Evolutionary conservation across 2,888 invertebrate genomes (phyloP), one percentile per base, ranked within the genome.

Genomic region (Acleris holmiana): DNA sequence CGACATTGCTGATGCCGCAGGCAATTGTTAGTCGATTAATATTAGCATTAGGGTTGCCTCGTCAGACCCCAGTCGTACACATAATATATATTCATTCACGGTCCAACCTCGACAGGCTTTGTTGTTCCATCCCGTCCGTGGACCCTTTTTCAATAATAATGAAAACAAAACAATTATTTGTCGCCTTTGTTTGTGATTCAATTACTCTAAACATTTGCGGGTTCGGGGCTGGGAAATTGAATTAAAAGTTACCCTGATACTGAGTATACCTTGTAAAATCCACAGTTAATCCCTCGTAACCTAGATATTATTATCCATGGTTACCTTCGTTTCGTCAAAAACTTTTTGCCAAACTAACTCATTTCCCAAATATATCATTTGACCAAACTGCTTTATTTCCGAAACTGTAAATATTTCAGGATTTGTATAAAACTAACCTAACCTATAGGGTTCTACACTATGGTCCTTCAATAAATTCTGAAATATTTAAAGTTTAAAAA

Each of bases 151-250:
- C 58, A 29, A 59, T 58, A 64, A 64, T 58, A 63, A 63, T 64
- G 64, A 58, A 64, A 64, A 58, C 58, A 64, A 64, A 64, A 64
- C 64, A 64, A 64, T 64, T 54, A 64, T 59, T 64, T 59, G 58
- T 53, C 25, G 25, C 41, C 29, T n/a, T n/a, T 64, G 63, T 59
- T 64, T 64, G 58, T 49, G 61, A 61, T 61, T 29, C 60, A 65
- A 67, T 65, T 67, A 65, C 53, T 58, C n/a, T 13, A 21, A 67
- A 59, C 64, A 61, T 60, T 48, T 44, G 35, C 29, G 17, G 55
- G 58, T 56, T 61, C 60, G 67, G 69, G 55, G 58, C 55, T n/a
- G 44, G 23, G 19, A 13, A 60, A 60, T 68, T 65, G 68, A 64
- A 68, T 70, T 67, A 70, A 47, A 63, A 67, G 55, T 54, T 48